Evolutionary conservation across 2,888 invertebrate species (phyloP).

Genomic region (Acronicta leporina): DNA sequence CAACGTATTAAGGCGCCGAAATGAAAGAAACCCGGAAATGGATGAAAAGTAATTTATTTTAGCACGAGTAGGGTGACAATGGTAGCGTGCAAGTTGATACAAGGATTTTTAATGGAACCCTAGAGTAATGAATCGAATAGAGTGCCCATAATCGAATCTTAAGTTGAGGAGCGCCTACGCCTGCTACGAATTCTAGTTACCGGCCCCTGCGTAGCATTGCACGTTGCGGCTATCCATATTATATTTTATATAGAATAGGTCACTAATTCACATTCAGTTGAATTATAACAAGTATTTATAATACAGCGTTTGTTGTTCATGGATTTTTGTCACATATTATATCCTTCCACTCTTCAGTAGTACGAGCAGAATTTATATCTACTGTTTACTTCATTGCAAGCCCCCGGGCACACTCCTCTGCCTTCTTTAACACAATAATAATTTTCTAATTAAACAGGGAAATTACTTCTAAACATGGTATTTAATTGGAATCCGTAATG

Average conservation of each 20-base stretch:
- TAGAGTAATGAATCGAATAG: constrained; percentile 4
- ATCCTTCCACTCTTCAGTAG: neutral
- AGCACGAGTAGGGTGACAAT: constrained; percentile 69
- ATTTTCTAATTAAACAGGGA: constrained; percentile 72
- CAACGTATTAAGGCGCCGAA: constrained; percentile 79
- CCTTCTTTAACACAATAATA: constrained; percentile 63
- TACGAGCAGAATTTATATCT: no score
- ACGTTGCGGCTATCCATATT: no score
- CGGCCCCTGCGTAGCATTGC: no score
- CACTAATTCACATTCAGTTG: neutral
- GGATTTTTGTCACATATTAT: neutral
- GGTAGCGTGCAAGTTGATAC: constrained; percentile 47
- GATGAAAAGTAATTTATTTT: constrained; percentile 82
- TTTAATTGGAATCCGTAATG: constrained; percentile 74
- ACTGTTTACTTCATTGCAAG: neutral
- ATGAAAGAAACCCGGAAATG: constrained; percentile 81
- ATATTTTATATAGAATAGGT: no score
- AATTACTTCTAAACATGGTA: constrained; percentile 74
- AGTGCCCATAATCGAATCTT: neutral
- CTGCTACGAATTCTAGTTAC: no score
- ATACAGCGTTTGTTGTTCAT: neutral
- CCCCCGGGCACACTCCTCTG: constrained; percentile 22
- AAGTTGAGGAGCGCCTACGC: neutral
- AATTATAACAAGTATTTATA: neutral
- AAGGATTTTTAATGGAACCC: constrained; percentile 8